Conservation (phyloP, 2,888 invertebrate genomes). For the Hipparchia sbordonii region DNA sequence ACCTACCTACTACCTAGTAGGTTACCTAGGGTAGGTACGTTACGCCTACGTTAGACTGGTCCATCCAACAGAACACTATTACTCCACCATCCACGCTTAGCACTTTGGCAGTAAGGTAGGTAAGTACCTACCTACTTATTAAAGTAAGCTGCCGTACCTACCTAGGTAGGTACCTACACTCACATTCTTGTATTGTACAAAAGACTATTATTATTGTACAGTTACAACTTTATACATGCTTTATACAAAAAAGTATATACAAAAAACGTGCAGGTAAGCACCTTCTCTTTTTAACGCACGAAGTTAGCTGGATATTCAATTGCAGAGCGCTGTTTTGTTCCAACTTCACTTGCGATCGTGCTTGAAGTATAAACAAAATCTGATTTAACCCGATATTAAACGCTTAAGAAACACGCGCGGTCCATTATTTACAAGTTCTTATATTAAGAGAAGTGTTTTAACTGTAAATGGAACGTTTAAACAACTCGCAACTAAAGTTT, state of each 20-base stretch:
- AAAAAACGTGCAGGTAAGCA: conserved; percentile 36
- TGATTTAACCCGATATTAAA: conserved; percentile 61
- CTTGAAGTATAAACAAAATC: conserved; percentile 66
- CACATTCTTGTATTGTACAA: conserved; percentile 23
- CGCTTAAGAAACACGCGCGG: conserved; percentile 65
- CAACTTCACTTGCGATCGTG: conserved; percentile 55
- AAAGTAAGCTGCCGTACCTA: not conserved
- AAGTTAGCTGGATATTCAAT: conserved; percentile 54
- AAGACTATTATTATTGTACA: conserved; percentile 25
- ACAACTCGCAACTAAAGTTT: conserved; percentile 56
- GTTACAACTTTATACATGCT: conserved; percentile 4
- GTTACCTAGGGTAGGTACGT: too few relatives aligned
- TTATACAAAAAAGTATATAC: conserved; percentile 25
- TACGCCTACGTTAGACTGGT: too few relatives aligned
- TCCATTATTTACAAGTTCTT: conserved; percentile 58
- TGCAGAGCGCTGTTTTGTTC: conserved; percentile 35
- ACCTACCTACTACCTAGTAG: too few relatives aligned
- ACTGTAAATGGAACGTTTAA: conserved; percentile 57
- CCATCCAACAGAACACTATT: too few relatives aligned
- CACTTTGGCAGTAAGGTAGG: too few relatives aligned
- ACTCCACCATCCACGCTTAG: too few relatives aligned
- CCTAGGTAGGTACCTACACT: not conserved
- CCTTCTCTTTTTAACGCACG: conserved; percentile 39
- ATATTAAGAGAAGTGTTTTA: conserved; percentile 58
- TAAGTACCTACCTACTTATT: too few relatives aligned